Evolutionary conservation across 1,140 invertebrate species (phyloP), one percentile per base, ranked within the genome.

Genomic region (Procambarus virginalis): DNA sequence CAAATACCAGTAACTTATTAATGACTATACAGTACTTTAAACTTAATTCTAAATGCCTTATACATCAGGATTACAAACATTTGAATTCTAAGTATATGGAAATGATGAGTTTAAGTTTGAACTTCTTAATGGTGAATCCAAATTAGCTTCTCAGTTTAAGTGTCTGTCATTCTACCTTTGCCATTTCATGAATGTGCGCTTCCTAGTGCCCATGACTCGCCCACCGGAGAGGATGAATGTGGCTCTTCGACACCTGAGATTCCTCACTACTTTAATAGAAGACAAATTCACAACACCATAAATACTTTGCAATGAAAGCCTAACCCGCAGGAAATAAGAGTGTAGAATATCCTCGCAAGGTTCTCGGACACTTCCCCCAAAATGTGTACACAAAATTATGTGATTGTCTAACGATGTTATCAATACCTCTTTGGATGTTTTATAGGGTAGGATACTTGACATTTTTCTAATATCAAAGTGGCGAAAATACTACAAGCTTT

Each of bases 361-460:
- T 12, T 81, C 51, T 34, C 20, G 79, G 51, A 34, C 10, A 81
- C 79, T 81, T 81, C 79, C 79, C 79, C 22, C 22, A 58, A 81
- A 6, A 55, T 60, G 60, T 12, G 60, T n/a, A 79, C 46, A 81
- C 51, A 78, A 49, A 78, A 49, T 34, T 14, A 78, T 81, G 79
- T 81, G 79, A 81, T 81, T 81, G n/a, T 22, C 46, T 81, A 51
- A 60, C 49, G 51, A 58, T 81, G 79, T 81, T 81, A 81, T 81
- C 79, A 81, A 58, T 81, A 81, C 79, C 55, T 81, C 55, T 55
- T 55, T 58, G 22, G 14, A 48, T 55, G 79, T 55, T 51, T 55
- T 73, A 73, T 73, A 73, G 4, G 22, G 68, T 73, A 73, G 68
- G 20, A 34, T 68, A 20, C 20, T 68, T 20, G 64, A 68, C 64